Evolutionary conservation across 2,797 vertebrate species (phyloP), one percentile per base, ranked within the genome.

Genomic region (Fundulus diaphanus): DNA sequence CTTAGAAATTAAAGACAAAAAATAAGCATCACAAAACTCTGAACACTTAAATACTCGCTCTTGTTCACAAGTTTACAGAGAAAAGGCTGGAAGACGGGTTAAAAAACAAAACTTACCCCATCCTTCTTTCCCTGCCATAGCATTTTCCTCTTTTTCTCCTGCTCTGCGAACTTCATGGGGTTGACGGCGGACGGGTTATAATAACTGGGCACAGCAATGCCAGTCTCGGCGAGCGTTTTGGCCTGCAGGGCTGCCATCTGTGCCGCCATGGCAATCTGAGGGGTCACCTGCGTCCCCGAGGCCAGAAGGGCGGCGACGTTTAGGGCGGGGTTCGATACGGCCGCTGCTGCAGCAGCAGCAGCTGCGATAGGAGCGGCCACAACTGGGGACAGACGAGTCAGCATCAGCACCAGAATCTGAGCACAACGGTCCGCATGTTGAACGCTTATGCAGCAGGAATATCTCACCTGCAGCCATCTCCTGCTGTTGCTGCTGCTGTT

Each of bases 51-150:
- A 40, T 40, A 35, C 44, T 0, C 20, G 35, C 40, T 27, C 3
- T 24, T 68, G 4, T n/a, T 11, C 29, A 63, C 31, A 18, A 22
- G 15, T 49, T 49, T n/a, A 52, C 24, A 33, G 7, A 51, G 20
- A 35, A 42, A 15, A 74, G 1, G 1, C 24, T 3, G 13, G 35
- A 72, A 72, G 6, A 4, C 7, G 49, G 1, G 61, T 15, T 15
- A 22, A 31, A 31, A 8, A 42, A 24, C 37, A 49, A 66, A 49
- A 74, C 92, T 93, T 94, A 99, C 98, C 92, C 98, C 98, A 75
- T 99, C 97, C 83, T 98, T 99, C 92, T 99, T 99, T 79, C 97
- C 98, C 90, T 99, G 97, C 98, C 98, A 99, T 80, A 99, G 95
- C 96, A 94, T 97, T 92, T 99, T 99, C 85, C 98, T 93, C 87